Conservation (phyloP, 2,113 vertebrate species). For the zebrafish (Danio rerio) region GRCz12tu NC_133189.1:38537001-38537500, state of each 20-base stretch:
- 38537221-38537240: conserved; percentile 14
- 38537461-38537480: conserved; percentile 55
- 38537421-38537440: neutral
- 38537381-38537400: conserved; percentile 59
- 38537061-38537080: neutral
- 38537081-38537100: conserved; percentile 20
- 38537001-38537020: neutral
- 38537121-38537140: neutral
- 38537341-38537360: conserved; percentile 73
- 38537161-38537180: neutral
- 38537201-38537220: conserved; percentile 25
- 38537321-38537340: conserved; percentile 53
- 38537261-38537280: conserved; percentile 43
- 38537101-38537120: neutral
- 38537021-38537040: neutral
- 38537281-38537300: conserved; percentile 36
- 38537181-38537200: conserved; percentile 46
- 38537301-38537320: conserved; percentile 30
- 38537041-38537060: neutral
- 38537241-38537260: conserved; percentile 48
- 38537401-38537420: neutral
- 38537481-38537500: conserved; percentile 48
- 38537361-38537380: conserved; percentile 50
- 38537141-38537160: neutral
- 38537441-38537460: neutral